Evolutionary conservation across 2,113 vertebrate species (phyloP), one percentile per base, ranked within the genome.

Genomic region (Anarhynchus alexandrinus): DNA sequence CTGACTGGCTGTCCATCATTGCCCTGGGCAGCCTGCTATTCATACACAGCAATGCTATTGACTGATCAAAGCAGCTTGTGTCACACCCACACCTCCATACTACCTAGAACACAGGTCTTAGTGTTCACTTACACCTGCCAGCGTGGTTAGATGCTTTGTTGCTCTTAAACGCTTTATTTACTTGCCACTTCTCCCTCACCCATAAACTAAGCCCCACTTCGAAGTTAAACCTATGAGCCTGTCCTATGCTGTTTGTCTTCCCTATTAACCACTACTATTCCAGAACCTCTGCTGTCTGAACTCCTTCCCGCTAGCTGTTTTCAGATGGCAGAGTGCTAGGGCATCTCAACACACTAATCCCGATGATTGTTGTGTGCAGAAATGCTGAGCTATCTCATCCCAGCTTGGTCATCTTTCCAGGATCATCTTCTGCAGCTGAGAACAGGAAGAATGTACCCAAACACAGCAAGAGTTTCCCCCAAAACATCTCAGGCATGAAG

Each of bases 11-110:
- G 27, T 43, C 38, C 19, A 42, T 36, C 18, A 47, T 2, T 66
- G 65, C 67, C 21, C n/a, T 72, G 22, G 17, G 19, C 20, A 93
- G 20, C 21, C 38, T 71, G 42, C 38, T 80, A 1, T 30, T 83
- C 26, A 51, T 42, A 58, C 30, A 59, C 0, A 0, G 26, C 40
- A 73, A 27, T 19, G 30, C 30, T 25, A 22, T 5, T 1, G 2
- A 26, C 30, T 32, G 19, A 64, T 40, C 23, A 57, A 36, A 19
- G 10, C 19, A 10, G 17, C 22, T 40, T 30, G 8, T 40, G 64
- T 59, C 51, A 76, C 21, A 64, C 51, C 19, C 20, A 70, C 1
- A 19, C 6, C 20, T 81, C 22, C 0, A 2, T 10, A 40, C 15
- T 23, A 84, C 1, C 10, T 45, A 0, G 27, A 83, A 40, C 57